phyloP scores from a whole-genome alignment of 2,888 invertebrate species.

The Bembecia ichneumoniformis region DNA sequence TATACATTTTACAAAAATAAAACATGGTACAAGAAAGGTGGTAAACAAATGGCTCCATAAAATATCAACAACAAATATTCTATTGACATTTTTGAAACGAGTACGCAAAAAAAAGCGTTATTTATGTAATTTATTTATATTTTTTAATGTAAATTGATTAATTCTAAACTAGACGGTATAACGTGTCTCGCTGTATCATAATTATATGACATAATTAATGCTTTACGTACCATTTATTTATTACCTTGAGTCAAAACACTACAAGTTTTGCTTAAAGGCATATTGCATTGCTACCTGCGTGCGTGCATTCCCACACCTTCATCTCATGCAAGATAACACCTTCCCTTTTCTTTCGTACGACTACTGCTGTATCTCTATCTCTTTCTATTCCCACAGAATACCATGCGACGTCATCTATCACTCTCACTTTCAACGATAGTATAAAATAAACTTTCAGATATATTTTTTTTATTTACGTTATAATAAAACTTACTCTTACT shows the following conservation, averaged over 20 bases:
- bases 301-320: conserved; percentile 54
- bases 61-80: too few relatives aligned
- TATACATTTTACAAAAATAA: too few relatives aligned
- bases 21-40: too few relatives aligned
- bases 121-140: too few relatives aligned
- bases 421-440: conserved; percentile 61
- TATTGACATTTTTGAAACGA: too few relatives aligned
- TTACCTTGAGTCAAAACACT: conserved; percentile 16
- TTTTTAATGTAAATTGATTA: not conserved
- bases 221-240: not conserved
- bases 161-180: not conserved
- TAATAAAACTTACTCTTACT: not conserved
- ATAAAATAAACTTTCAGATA: conserved; percentile 29
- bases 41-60: too few relatives aligned
- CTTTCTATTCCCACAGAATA: conserved; percentile 26
- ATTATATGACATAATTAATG: not conserved
- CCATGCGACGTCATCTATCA: conserved; percentile 63
- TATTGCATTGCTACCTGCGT: conserved; percentile 55
- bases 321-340: conserved; percentile 20
- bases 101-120: too few relatives aligned
- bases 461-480: not conserved
- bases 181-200: too few relatives aligned
- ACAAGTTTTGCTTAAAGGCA: conserved; percentile 23
- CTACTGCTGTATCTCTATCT: conserved; percentile 14
- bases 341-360: conserved; percentile 24